Conservation (phyloP, 2,888 invertebrate genomes). For the Campoplex capitator region DNA sequence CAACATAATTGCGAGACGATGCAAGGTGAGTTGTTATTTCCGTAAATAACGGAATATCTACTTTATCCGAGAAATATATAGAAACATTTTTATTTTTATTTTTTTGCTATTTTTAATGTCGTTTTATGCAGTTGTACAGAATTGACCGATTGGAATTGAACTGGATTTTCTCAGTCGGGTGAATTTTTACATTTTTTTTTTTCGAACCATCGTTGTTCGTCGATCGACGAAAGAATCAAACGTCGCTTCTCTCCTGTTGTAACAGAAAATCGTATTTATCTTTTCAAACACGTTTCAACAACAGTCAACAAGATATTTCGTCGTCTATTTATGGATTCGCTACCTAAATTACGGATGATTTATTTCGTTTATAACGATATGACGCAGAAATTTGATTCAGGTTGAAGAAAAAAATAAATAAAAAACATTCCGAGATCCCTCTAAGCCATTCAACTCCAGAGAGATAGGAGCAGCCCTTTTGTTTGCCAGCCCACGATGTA, state of each 20-base stretch:
- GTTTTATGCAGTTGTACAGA: neutral
- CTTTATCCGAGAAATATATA: neutral
- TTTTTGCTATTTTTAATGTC: neutral
- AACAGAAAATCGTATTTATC: neutral
- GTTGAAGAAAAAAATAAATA: neutral
- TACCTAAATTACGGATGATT: neutral
- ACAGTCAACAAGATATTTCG: neutral
- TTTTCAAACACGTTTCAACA: neutral
- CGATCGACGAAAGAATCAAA: neutral
- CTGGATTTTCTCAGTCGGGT: neutral
- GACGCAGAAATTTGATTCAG: neutral
- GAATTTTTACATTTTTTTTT: neutral
- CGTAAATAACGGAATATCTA: neutral
- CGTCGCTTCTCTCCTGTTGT: neutral
- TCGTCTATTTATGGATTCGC: neutral
- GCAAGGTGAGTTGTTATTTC: conserved; percentile 85
- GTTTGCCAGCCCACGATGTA: neutral
- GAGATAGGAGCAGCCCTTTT: neutral
- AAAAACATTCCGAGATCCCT: neutral
- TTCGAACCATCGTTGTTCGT: too few relatives aligned
- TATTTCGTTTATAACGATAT: neutral
- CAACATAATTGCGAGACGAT: conserved; percentile 87
- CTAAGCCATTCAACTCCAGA: neutral
- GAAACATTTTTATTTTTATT: neutral
- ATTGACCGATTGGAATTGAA: neutral